Conservation (phyloP, 2,888 invertebrate species). For the Nephrotoma appendiculata region DNA sequence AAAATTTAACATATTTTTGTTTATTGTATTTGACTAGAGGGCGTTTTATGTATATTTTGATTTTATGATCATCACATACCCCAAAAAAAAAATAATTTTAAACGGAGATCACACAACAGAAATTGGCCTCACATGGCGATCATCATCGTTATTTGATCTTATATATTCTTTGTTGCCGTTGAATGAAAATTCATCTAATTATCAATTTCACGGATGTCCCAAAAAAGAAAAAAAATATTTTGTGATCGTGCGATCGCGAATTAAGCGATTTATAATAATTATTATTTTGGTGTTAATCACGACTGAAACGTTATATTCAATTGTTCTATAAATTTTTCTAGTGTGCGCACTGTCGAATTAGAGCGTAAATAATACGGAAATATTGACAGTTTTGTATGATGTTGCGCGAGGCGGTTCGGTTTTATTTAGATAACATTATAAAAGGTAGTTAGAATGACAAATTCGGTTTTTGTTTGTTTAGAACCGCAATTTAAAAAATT, state of each 20-base stretch:
- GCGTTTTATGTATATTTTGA: background rate
- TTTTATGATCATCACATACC: background rate
- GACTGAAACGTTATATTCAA: background rate
- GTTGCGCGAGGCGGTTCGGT: background rate
- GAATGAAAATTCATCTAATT: background rate
- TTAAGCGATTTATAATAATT: background rate
- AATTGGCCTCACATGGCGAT: background rate
- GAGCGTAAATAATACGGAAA: background rate
- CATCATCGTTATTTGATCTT: background rate
- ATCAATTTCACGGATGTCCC: background rate
- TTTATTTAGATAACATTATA: background rate
- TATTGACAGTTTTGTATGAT: background rate
- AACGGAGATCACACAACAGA: background rate
- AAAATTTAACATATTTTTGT: background rate
- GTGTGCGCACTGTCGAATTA: background rate
- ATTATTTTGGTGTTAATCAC: background rate
- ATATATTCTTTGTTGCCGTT: background rate
- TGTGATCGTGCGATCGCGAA: background rate
- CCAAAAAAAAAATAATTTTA: background rate
- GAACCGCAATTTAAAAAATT: background rate
- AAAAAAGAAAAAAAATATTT: background rate
- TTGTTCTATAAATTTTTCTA: background rate
- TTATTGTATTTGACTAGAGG: background rate
- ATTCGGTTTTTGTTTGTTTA: background rate
- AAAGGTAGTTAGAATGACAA: background rate